Base-by-base conservation (phyloP, 1,140 invertebrate genomes). In the Mesaphorura yosii region DNA sequence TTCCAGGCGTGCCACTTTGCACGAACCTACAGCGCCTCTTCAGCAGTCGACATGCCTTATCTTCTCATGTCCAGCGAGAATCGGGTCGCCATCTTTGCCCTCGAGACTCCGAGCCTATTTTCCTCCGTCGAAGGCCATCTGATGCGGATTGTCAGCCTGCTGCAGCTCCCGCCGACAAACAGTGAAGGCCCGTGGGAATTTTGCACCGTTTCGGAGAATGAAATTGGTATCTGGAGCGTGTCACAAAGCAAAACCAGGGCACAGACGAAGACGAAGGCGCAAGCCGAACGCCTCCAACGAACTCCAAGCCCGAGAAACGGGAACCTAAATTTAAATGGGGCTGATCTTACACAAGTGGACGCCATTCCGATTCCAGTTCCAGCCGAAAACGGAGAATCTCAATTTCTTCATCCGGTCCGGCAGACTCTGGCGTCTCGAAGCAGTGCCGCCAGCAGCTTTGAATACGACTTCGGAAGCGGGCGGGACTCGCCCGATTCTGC, bases 161-260 rank as follows among this genome's bases (percentile, higher is more conserved):
- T 60, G 2, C 55, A 51, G 26, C 27, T 45, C 28, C 27, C 45
- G 17, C n/a, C n/a, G n/a, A n/a, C n/a, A n/a, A n/a, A n/a, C n/a
- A n/a, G n/a, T n/a, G n/a, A n/a, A n/a, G n/a, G n/a, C n/a, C 6
- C n/a, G 19, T 39, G 44, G 26, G 19, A 29, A 12, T 54, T 60
- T 44, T 54, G 51, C 27, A 51, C 52, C 22, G 48, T 60, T 7
- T 54, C 55, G 37, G 59, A 60, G 51, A 50, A 57, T 44, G 59
- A 60, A 38, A 52, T 60, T 19, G 55, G 55, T 3, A 4, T 60
- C 2, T 60, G 59, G 59, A 60, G 49, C 25, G 48, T 60, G 28
- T 17, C 39, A 20, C 48, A 48, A 48, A 31, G 39, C 10, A 29
- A 44, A 45, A 34, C 31, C n/a, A 10, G 10, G 31, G 10, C 31